Conservation (phyloP, 2,113 vertebrate genomes). For the Eonycteris spelaea region DNA sequence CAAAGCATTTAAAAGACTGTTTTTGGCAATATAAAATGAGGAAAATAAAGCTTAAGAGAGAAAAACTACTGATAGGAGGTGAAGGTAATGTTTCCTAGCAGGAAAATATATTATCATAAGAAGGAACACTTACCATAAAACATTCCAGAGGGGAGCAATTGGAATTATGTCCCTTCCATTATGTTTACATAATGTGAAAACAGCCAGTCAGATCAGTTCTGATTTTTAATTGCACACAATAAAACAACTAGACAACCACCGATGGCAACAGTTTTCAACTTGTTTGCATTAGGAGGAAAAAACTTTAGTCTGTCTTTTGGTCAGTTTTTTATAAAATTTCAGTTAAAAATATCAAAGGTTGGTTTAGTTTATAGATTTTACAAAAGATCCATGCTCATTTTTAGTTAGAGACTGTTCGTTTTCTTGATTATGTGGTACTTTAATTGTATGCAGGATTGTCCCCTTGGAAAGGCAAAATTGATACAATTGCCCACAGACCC, state of each 20-base stretch:
- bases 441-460: slow-evolving; percentile 19
- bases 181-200: slow-evolving; percentile 49
- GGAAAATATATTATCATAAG: slow-evolving; percentile 63
- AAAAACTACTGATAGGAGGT: background rate
- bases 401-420: slow-evolving; percentile 30
- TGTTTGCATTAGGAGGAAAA: background rate
- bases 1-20: slow-evolving; percentile 48
- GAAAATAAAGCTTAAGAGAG: slow-evolving; percentile 55
- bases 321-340: background rate
- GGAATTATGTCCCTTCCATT: slow-evolving; percentile 55
- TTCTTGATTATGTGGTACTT: slow-evolving; percentile 38
- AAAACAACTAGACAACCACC: background rate
- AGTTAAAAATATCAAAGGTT: background rate
- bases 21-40: slow-evolving; percentile 32
- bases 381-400: background rate
- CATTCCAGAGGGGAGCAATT: slow-evolving; percentile 45
- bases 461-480: slow-evolving; percentile 50
- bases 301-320: background rate
- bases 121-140: slow-evolving; percentile 62
- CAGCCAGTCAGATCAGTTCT: slow-evolving; percentile 39
- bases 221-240: slow-evolving; percentile 49
- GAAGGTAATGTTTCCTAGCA: slow-evolving; percentile 62
- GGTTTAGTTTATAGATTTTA: slow-evolving; percentile 9
- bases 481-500: slow-evolving; percentile 26
- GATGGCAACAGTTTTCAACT: background rate